Evolutionary conservation across 2,797 vertebrate species (phyloP).

Genomic region (Trachops cirrhosus): DNA sequence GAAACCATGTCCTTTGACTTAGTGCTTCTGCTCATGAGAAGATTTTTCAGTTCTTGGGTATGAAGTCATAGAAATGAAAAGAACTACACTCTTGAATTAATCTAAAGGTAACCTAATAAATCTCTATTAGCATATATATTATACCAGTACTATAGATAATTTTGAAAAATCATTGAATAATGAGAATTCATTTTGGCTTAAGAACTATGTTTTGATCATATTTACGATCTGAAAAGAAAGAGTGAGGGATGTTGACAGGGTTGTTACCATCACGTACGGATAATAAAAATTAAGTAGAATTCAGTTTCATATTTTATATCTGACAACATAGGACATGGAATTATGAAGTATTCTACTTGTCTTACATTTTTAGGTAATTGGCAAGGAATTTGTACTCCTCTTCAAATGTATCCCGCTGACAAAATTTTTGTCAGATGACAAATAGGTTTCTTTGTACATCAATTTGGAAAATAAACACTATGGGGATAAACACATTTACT

Average conservation of each 20-base stretch:
- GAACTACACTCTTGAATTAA: not conserved
- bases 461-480: not conserved
- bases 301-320: not conserved
- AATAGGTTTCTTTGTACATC: not conserved
- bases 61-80: not conserved
- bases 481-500: not conserved
- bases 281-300: not conserved
- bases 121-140: not conserved
- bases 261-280: not conserved
- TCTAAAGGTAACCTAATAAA: not conserved
- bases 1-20: not conserved
- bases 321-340: not conserved
- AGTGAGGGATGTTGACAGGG: not conserved
- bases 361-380: not conserved
- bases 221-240: not conserved
- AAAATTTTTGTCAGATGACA: not conserved
- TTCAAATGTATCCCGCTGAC: not conserved
- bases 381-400: not conserved
- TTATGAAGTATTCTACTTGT: not conserved
- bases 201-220: not conserved
- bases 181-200: not conserved
- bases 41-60: not conserved
- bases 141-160: not conserved
- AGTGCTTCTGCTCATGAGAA: not conserved
- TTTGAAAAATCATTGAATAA: not conserved